phyloP scores from a whole-genome alignment of 2,797 vertebrate species.

The Lycodopsis pacificus region DNA sequence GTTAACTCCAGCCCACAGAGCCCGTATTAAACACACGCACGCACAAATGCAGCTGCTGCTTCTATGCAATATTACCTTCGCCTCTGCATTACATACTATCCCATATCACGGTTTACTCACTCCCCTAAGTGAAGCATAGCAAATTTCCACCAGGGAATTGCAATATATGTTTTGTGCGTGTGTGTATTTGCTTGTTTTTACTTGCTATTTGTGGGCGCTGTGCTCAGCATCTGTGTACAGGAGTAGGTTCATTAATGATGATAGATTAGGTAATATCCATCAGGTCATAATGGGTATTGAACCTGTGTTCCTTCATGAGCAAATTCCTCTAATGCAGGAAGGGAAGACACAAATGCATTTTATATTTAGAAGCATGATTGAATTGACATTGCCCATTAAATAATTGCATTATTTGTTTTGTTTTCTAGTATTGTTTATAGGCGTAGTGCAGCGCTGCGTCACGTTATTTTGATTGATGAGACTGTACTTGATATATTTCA shows the following conservation, averaged over 20 bases:
- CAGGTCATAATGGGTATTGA: constrained; percentile 58
- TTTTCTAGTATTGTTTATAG: constrained; percentile 16
- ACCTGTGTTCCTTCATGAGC: constrained; percentile 32
- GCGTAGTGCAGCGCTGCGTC: background rate
- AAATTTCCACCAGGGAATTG: constrained; percentile 39
- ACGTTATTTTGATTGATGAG: constrained; percentile 42
- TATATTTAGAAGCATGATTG: constrained; percentile 48
- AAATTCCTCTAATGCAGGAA: constrained; percentile 52
- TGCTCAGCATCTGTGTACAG: constrained; percentile 23
- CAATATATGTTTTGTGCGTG: constrained; percentile 2
- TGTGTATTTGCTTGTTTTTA: constrained; percentile 8
- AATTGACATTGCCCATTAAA: constrained; percentile 27
- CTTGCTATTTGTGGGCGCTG: constrained; percentile 23
- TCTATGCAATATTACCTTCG: constrained; percentile 30
- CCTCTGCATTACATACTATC: constrained; percentile 39
- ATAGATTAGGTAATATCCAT: constrained; percentile 58
- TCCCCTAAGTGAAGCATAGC: constrained; percentile 30
- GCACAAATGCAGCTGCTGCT: constrained; percentile 8
- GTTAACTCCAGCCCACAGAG: constrained; percentile 34
- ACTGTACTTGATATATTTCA: constrained; percentile 15
- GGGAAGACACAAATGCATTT: constrained; percentile 37
- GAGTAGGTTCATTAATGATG: constrained; percentile 45
- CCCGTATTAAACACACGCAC: constrained; percentile 16
- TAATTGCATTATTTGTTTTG: constrained; percentile 59
- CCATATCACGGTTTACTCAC: constrained; percentile 28